Evolutionary conservation across 2,888 invertebrate species (phyloP).

Genomic region (Watsonalla cultraria): DNA sequence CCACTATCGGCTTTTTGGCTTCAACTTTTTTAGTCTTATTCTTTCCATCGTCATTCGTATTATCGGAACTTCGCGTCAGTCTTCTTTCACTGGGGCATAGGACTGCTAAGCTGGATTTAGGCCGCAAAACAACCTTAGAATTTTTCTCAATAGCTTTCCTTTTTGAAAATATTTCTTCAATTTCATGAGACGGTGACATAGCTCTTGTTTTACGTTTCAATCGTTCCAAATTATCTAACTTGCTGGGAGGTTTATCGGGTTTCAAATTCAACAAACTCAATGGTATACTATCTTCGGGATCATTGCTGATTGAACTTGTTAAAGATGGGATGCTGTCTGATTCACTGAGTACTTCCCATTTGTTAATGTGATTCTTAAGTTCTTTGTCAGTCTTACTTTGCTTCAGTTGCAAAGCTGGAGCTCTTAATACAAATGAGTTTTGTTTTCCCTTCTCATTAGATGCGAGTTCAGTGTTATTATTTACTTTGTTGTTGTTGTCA

Average conservation of each 20-base stretch:
- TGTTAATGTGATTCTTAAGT: constrained; percentile 61
- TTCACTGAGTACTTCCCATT: constrained; percentile 80
- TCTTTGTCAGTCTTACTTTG: constrained; percentile 63
- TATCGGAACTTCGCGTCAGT: constrained; percentile 64
- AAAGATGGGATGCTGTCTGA: constrained; percentile 79
- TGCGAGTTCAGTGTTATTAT: constrained; percentile 25
- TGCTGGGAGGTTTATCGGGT: constrained; percentile 46
- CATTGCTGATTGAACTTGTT: constrained; percentile 66
- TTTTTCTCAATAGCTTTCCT: constrained; percentile 58
- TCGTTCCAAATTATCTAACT: constrained; percentile 58
- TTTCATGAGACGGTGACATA: constrained; percentile 79
- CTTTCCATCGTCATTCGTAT: constrained; percentile 48
- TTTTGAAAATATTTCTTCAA: constrained; percentile 75
- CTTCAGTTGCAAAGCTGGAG: constrained; percentile 65
- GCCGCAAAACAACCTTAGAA: constrained; percentile 53
- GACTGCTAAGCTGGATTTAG: constrained; percentile 68
- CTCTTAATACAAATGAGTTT: constrained; percentile 59
- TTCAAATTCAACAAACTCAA: constrained; percentile 71
- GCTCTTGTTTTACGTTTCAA: constrained; percentile 78
- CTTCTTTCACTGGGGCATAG: constrained; percentile 64
- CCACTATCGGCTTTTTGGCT: constrained; percentile 35
- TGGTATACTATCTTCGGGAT: constrained; percentile 80
- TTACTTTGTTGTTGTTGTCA: constrained; percentile 41
- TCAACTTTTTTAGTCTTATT: constrained; percentile 47
- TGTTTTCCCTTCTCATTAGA: constrained; percentile 43